These are phyloP conservation scores for Trematomus bernacchii DNA, from an alignment of 2,797 vertebrate species.

Conservation along the genomic window DNA sequence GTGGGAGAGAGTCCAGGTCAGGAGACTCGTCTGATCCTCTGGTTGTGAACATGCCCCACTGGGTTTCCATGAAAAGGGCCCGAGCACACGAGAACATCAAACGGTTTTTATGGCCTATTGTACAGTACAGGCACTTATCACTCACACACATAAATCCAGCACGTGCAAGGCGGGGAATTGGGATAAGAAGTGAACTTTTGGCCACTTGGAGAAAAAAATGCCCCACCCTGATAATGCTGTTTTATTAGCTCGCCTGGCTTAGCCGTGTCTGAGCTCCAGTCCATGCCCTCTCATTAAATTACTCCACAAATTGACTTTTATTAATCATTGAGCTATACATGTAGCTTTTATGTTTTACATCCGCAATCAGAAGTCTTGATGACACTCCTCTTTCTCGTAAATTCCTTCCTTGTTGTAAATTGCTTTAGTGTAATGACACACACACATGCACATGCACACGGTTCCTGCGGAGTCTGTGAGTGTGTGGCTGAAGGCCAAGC, in stretches of 20 bases:
- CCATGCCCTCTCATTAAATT: constrained; percentile 3
- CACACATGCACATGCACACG: not conserved
- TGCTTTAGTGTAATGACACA: constrained; percentile 11
- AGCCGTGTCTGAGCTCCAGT: constrained; percentile 34
- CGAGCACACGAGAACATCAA: constrained; percentile 48
- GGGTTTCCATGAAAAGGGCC: constrained; percentile 56
- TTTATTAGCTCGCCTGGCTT: constrained; percentile 57
- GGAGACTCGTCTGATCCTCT: constrained; percentile 67
- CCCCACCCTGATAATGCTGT: constrained; percentile 55
- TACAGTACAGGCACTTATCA: constrained; percentile 47
- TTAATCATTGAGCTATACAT: not conserved
- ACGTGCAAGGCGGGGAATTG: constrained; percentile 29
- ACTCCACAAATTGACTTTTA: constrained; percentile 6
- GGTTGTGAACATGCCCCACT: constrained; percentile 51
- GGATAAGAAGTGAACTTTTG: constrained; percentile 72
- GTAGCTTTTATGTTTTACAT: not conserved
- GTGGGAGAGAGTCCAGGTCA: constrained; percentile 59
- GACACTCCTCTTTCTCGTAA: not conserved
- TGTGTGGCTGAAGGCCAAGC: constrained; percentile 42
- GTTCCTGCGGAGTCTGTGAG: constrained; percentile 5
- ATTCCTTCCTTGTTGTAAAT: constrained; percentile 8
- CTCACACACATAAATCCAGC: constrained; percentile 10
- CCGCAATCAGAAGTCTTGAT: not conserved
- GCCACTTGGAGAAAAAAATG: constrained; percentile 25
- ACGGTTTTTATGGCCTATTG: constrained; percentile 55